Evolutionary conservation across 1,140 invertebrate genomes (phyloP).

Genomic region (Streblospio benedicti): DNA sequence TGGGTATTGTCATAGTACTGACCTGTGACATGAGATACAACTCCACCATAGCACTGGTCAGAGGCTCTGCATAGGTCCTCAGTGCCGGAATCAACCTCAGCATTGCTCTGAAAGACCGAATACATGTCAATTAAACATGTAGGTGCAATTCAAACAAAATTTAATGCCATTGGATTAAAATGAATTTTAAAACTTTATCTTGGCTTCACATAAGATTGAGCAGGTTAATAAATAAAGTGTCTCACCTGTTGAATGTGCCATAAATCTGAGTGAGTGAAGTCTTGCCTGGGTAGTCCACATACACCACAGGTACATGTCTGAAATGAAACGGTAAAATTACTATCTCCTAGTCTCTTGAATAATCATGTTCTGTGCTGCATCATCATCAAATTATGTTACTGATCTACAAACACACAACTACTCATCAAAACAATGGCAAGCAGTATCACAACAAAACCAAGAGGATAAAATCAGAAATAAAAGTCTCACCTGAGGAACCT

Average conservation of each 20-base stretch:
- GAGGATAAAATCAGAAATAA: background rate
- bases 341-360: no score
- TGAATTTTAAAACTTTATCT: no score
- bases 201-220: no score
- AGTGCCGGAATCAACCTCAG: conserved; percentile 80
- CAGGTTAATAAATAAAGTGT: no score
- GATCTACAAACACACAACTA: no score
- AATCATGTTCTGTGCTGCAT: no score
- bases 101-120: no score
- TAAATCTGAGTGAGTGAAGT: conserved; percentile 89
- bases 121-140: no score
- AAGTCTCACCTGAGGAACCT: conserved; percentile 46
- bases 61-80: conserved; percentile 83
- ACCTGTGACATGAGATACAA: conserved; percentile 90
- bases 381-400: background rate
- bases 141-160: no score
- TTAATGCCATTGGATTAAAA: no score
- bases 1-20: no score
- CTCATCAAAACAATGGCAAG: background rate
- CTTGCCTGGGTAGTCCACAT: conserved; percentile 98
- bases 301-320: conserved; percentile 93
- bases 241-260: conserved; percentile 92
- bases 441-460: background rate
- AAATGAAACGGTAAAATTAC: no score
- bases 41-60: conserved; percentile 98